Conservation (phyloP, 2,888 invertebrate species). For the Smittia sp. region DNA sequence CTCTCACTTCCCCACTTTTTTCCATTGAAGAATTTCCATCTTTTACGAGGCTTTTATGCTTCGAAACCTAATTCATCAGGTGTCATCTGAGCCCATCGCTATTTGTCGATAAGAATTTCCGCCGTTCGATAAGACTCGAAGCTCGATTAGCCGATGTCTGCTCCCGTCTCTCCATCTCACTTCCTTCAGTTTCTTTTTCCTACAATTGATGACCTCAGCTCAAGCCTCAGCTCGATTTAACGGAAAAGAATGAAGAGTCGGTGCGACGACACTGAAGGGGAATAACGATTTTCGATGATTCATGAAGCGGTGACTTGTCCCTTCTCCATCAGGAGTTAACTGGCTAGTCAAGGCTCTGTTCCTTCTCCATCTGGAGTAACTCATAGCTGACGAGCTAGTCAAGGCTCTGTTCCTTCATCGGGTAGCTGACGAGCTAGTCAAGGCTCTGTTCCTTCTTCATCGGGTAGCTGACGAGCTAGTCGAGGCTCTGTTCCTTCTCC, state of each 20-base stretch:
- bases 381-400: no score
- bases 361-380: no score
- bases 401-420: no score
- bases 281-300: not conserved
- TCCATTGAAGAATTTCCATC: conserved; percentile 22
- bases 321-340: not conserved
- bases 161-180: not conserved
- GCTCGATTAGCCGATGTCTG: conserved; percentile 6
- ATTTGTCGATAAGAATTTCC: not conserved
- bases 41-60: conserved; percentile 16
- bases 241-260: conserved; percentile 18
- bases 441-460: no score
- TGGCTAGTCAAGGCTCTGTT: no score
- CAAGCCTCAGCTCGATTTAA: conserved; percentile 6
- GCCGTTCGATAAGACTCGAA: not conserved
- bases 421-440: no score
- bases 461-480: no score
- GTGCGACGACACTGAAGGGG: not conserved
- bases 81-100: not conserved
- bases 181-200: not conserved
- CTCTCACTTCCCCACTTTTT: conserved; percentile 30
- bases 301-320: not conserved
- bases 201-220: conserved; percentile 27
- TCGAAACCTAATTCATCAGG: conserved; percentile 33
- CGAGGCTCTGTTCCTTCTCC: no score